Conservation (phyloP, 1,140 invertebrate genomes). For the Trypoxylus dichotomus region DNA sequence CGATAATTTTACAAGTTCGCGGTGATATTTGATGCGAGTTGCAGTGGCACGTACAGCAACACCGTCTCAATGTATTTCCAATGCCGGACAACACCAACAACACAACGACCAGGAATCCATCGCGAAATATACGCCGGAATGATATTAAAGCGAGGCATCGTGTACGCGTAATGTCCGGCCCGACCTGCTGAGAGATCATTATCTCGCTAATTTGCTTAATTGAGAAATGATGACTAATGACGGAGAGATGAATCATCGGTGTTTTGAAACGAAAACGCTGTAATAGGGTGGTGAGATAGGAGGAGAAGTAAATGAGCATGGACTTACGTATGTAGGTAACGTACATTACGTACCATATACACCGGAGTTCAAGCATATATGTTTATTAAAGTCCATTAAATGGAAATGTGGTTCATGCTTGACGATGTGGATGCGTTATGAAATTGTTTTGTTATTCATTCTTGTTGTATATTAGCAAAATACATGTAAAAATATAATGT, state of each 20-base stretch:
- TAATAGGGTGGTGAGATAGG: slow-evolving; percentile 25
- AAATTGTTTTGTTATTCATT: too few relatives aligned
- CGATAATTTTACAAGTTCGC: slow-evolving; percentile 24
- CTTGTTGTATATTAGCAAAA: too few relatives aligned
- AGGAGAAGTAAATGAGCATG: neutral
- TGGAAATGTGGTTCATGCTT: neutral
- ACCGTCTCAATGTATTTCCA: neutral
- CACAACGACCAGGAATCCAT: neutral
- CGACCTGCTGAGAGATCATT: slow-evolving; percentile 12
- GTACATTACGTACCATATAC: neutral
- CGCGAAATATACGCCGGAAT: neutral
- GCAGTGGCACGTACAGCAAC: neutral
- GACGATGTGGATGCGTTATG: neutral
- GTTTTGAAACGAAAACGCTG: slow-evolving; percentile 46
- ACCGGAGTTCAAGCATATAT: neutral
- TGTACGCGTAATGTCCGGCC: neutral
- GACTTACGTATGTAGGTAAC: neutral
- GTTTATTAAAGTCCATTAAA: neutral
- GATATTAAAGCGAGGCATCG: slow-evolving; percentile 21
- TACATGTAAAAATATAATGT: too few relatives aligned
- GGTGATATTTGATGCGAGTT: neutral
- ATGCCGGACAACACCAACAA: neutral
- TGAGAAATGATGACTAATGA: slow-evolving; percentile 47
- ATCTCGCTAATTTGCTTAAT: slow-evolving; percentile 41
- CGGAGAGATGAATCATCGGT: slow-evolving; percentile 46